A percentile compares a stretch with the other conserved stretches of the same genome.
Evolutionary conservation across 2,797 vertebrate species (phyloP).

Genomic region (Remorina albescens): DNA sequence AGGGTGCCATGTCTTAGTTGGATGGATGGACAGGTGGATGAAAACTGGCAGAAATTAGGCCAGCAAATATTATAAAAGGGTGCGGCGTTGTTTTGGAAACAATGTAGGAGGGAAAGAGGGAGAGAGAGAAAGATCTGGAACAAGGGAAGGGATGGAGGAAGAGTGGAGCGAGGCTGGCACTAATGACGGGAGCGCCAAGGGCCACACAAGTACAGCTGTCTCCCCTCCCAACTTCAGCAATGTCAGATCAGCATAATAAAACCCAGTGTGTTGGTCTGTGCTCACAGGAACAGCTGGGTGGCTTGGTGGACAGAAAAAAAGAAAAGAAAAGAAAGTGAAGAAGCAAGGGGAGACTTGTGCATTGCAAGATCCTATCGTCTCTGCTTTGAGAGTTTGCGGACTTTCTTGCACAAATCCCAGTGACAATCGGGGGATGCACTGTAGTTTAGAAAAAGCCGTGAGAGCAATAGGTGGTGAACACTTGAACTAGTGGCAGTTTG

Average conservation of each 20-base stretch:
- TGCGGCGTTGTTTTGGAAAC: conserved; percentile 67
- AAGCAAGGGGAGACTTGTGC: conserved; percentile 32
- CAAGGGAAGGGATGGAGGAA: conserved; percentile 68
- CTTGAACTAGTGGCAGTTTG: conserved; percentile 41
- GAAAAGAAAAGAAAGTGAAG: conserved; percentile 13
- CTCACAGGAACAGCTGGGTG: conserved; percentile 74
- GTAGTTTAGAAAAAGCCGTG: conserved; percentile 2
- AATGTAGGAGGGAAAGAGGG: conserved; percentile 48
- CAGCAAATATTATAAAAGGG: conserved; percentile 57
- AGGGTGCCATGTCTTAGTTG: conserved; percentile 27
- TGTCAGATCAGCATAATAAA: conserved; percentile 77
- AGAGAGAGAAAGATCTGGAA: conserved; percentile 59
- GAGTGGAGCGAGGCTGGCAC: conserved; percentile 80
- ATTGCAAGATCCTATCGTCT: conserved; percentile 45
- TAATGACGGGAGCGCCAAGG: conserved; percentile 80
- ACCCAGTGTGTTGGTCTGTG: conserved; percentile 65
- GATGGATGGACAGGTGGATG: conserved; percentile 59
- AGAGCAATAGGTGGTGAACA: conserved; percentile 11
- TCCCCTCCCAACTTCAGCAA: conserved; percentile 73
- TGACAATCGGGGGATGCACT: conserved; percentile 2
- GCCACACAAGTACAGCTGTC: conserved; percentile 79
- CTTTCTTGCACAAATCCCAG: conserved; percentile 32
- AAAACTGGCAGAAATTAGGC: conserved; percentile 54
- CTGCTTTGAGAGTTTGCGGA: conserved; percentile 33
- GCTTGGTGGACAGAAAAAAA: conserved; percentile 21